Conservation (phyloP, 2,113 vertebrate genomes). For the Acanthisitta chloris region DNA sequence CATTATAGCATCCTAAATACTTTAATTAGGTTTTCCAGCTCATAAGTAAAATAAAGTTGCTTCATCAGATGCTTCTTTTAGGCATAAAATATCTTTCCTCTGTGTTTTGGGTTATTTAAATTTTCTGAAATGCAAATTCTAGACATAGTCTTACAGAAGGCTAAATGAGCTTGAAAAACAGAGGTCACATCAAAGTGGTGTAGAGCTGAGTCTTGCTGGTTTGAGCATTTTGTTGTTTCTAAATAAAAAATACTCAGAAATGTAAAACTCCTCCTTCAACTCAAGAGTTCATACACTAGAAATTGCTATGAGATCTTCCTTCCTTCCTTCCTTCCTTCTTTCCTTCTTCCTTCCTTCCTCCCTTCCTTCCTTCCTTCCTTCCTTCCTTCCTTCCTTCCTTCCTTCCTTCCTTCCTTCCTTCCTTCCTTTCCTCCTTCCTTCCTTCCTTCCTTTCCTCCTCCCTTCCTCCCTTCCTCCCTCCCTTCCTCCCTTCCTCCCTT, state of each 20-base stretch:
- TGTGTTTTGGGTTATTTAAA: background rate
- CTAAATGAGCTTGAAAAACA: constrained; percentile 7
- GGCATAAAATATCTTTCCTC: background rate
- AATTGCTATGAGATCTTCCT: background rate
- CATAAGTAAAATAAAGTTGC: background rate
- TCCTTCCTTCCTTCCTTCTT: background rate
- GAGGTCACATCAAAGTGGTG: background rate
- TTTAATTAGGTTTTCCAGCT: constrained; percentile 5
- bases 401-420: background rate
- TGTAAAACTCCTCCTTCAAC: background rate
- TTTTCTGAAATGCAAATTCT: constrained; percentile 8
- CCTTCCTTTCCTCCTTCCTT: background rate
- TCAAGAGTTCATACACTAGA: background rate
- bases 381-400: background rate
- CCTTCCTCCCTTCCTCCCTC: background rate
- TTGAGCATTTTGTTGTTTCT: background rate
- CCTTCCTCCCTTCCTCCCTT: background rate
- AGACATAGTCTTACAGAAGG: background rate
- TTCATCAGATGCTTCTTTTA: background rate
- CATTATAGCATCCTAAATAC: background rate
- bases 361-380: no score
- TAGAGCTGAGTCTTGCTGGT: background rate
- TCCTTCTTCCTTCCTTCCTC: background rate
- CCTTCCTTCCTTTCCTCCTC: background rate
- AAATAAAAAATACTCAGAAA: background rate